phyloP scores from a whole-genome alignment of 2,797 vertebrate species.

The Silurus lanzhouensis region DNA sequence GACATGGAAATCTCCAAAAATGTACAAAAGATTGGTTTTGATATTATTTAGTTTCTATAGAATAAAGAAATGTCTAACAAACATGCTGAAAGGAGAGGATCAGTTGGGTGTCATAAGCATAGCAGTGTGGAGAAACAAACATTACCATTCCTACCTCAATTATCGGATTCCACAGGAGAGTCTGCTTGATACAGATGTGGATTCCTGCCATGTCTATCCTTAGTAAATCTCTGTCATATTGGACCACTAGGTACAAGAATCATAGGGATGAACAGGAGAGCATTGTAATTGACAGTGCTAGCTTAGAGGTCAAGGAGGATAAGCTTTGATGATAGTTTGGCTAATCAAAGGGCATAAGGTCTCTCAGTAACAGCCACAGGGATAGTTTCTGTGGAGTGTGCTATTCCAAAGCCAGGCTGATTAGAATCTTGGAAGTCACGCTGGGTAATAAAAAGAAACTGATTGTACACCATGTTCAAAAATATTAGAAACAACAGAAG shows the following conservation, averaged over 20 bases:
- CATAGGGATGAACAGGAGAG: background rate
- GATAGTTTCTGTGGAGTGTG: background rate
- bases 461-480: background rate
- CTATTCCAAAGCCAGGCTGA: background rate
- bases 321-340: background rate
- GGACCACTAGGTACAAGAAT: background rate
- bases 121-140: background rate
- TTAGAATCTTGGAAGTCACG: background rate
- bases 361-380: background rate
- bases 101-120: background rate
- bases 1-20: background rate
- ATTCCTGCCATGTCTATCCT: background rate
- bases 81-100: background rate
- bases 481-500: background rate
- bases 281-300: background rate
- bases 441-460: background rate
- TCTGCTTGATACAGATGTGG: background rate
- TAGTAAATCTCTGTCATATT: background rate
- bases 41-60: background rate
- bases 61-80: background rate
- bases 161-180: background rate
- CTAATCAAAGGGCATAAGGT: background rate
- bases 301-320: background rate
- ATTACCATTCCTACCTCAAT: too few relatives aligned
- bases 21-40: background rate